These are phyloP conservation scores for Dendroctonus valens DNA, from an alignment of 1,140 invertebrate species.

Conservation along the genomic window DNA sequence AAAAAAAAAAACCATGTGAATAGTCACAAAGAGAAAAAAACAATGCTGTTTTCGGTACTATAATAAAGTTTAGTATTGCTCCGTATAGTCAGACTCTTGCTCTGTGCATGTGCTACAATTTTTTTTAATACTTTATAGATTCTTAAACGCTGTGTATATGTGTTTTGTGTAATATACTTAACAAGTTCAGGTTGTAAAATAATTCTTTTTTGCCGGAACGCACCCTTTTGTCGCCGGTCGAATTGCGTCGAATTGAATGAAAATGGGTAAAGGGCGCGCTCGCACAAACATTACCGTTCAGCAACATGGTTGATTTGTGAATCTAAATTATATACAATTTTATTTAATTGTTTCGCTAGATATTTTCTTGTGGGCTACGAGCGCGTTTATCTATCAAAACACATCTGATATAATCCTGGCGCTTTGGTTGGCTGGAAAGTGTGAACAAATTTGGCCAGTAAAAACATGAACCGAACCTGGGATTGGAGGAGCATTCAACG, in stretches of 20 bases:
- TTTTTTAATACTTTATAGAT: conserved; percentile 31
- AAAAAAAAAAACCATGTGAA: no score
- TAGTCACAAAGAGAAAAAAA: no score
- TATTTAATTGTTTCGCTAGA: conserved; percentile 28
- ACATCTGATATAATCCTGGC: conserved; percentile 6
- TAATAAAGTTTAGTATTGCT: conserved; percentile 43
- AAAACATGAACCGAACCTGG: no score
- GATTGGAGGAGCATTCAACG: not conserved
- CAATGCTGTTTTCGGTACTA: conserved; percentile 9
- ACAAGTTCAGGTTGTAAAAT: conserved; percentile 20
- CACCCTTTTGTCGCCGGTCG: not conserved
- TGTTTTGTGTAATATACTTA: conserved; percentile 37
- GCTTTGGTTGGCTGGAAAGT: no score
- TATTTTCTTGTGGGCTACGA: conserved; percentile 33
- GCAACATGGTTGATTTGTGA: conserved; percentile 9
- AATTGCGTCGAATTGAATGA: not conserved
- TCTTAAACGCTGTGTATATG: conserved; percentile 41
- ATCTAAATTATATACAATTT: conserved; percentile 32
- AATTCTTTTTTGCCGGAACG: conserved; percentile 6
- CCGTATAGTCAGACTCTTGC: conserved; percentile 48
- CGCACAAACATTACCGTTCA: not conserved
- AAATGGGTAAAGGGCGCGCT: not conserved
- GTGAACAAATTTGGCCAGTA: no score
- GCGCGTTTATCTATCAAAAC: conserved; percentile 29
- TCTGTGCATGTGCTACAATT: conserved; percentile 48